phyloP scores from a whole-genome alignment of 2,797 vertebrate genomes.

The Chiloscyllium punctatum region DNA sequence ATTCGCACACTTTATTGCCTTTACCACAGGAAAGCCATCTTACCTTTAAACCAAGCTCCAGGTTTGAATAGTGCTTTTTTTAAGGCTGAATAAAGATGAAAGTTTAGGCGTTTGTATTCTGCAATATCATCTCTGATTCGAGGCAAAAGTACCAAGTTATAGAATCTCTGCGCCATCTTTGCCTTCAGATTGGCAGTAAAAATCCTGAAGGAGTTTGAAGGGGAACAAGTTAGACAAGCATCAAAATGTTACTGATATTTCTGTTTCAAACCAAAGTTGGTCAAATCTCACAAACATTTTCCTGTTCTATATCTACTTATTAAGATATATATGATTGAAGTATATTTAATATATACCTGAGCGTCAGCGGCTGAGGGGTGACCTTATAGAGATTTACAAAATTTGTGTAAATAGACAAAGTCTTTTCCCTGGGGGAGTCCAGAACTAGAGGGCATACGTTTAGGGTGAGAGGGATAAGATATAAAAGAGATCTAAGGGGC shows the following conservation, averaged over 20 bases:
- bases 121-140: constrained; percentile 83
- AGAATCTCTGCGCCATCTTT: constrained; percentile 93
- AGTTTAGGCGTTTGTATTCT: constrained; percentile 90
- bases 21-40: constrained; percentile 10
- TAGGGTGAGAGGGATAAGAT: no score
- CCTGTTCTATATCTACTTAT: no score
- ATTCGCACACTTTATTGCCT: not conserved
- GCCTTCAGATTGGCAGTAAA: constrained; percentile 94
- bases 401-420: no score
- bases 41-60: constrained; percentile 97
- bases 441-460: no score
- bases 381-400: no score
- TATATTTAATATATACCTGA: no score
- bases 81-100: constrained; percentile 88
- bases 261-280: not conserved
- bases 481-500: no score
- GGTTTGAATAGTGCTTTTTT: constrained; percentile 97
- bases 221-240: not conserved
- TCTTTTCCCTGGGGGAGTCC: no score
- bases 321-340: no score
- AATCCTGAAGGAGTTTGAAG: constrained; percentile 62
- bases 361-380: no score
- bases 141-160: constrained; percentile 87
- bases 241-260: not conserved
- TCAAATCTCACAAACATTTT: not conserved